phyloP scores from a whole-genome alignment of 92 coral and sea anemone species.

The Epizoanthus illoricatus region DNA sequence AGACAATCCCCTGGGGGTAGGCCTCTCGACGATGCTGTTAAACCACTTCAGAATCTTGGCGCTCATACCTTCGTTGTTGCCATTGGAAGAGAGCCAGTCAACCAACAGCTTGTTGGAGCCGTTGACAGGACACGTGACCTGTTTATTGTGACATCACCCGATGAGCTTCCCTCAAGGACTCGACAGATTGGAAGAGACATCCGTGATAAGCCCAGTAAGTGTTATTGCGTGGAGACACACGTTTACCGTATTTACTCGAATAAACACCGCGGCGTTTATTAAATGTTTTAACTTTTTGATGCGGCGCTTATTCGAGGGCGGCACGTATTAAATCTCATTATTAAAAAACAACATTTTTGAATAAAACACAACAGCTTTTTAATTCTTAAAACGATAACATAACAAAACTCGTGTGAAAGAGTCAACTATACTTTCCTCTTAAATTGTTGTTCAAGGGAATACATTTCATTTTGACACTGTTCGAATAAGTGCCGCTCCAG shows the following conservation, averaged over 20 bases:
- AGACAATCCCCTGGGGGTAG: conserved; percentile 57
- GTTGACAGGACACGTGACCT: conserved; percentile 53
- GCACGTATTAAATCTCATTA: too few relatives aligned
- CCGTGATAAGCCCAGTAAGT: conserved; percentile 30
- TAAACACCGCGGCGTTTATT: conserved; percentile 48
- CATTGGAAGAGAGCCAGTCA: conserved; percentile 60
- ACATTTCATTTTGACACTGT: too few relatives aligned
- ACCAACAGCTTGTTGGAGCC: conserved; percentile 48
- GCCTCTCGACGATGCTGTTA: conserved; percentile 52
- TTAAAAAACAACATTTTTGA: too few relatives aligned
- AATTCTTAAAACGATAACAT: too few relatives aligned
- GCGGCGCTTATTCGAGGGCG: too few relatives aligned
- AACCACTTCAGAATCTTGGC: conserved; percentile 60
- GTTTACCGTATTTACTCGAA: conserved; percentile 3
- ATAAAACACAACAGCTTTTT: too few relatives aligned
- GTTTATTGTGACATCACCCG: conserved; percentile 37
- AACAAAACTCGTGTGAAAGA: too few relatives aligned
- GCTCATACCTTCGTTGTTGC: conserved; percentile 78
- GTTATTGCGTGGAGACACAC: neutral
- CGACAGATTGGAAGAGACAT: conserved; percentile 30
- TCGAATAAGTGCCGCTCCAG: too few relatives aligned
- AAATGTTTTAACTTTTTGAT: neutral
- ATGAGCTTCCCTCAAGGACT: conserved; percentile 41
- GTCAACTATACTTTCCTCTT: too few relatives aligned
- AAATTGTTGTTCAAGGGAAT: too few relatives aligned